These are phyloP conservation scores for Scaptomyza montana DNA, from an alignment of 1,140 invertebrate genomes.

Conservation along the genomic window DNA sequence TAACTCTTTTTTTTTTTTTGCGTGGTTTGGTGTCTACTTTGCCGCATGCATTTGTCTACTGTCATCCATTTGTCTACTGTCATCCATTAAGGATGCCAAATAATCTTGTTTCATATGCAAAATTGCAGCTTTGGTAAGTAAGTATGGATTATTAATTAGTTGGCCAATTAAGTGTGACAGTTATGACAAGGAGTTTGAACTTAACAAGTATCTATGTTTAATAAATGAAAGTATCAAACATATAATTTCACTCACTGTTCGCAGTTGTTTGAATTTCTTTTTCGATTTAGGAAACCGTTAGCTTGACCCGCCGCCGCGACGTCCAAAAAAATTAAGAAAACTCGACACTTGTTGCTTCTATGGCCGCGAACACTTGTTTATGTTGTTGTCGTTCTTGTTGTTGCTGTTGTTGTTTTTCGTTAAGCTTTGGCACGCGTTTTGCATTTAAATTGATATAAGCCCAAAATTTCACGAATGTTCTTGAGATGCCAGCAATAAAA, in stretches of 20 bases:
- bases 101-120: conserved; percentile 30
- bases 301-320: conserved; percentile 64
- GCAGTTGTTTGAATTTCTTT: conserved; percentile 67
- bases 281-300: conserved; percentile 61
- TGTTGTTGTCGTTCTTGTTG: conserved; percentile 16
- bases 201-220: conserved; percentile 36
- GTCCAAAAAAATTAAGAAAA: conserved; percentile 35
- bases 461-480: conserved; percentile 36
- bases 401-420: conserved; percentile 20
- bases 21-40: conserved; percentile 35
- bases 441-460: conserved; percentile 31
- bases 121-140: conserved; percentile 21
- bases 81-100: conserved; percentile 21
- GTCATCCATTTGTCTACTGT: conserved; percentile 13
- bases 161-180: conserved; percentile 27
- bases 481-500: conserved; percentile 18
- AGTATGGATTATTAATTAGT: conserved; percentile 6
- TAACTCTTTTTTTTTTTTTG: conserved; percentile 33
- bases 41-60: conserved; percentile 27
- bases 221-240: conserved; percentile 44
- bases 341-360: conserved; percentile 40
- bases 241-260: conserved; percentile 60
- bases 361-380: conserved; percentile 38
- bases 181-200: conserved; percentile 21
- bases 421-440: conserved; percentile 39